Conservation (phyloP, 2,113 vertebrate species). For the Apodemus speciosus region DNA sequence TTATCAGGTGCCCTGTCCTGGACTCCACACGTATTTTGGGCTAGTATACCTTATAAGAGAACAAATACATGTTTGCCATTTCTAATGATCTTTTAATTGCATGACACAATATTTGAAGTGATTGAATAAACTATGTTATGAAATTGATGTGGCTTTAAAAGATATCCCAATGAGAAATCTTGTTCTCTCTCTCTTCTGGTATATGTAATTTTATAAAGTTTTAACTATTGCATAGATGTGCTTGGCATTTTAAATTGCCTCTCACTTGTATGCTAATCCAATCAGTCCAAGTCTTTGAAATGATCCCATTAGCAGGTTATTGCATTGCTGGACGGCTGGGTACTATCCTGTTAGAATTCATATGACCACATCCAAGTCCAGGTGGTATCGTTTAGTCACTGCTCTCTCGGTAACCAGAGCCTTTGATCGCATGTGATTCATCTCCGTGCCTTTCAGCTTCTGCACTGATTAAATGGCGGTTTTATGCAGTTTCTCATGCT, state of each 20-base stretch:
- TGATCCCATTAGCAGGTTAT: conserved; percentile 16
- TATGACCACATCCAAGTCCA: background rate
- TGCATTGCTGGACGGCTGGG: background rate
- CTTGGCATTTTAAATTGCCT: conserved; percentile 45
- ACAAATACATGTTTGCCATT: background rate
- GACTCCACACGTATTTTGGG: background rate
- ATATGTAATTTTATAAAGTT: background rate
- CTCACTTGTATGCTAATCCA: conserved; percentile 5
- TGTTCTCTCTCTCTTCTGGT: background rate
- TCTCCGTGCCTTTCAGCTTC: conserved; percentile 32
- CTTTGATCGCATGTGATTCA: conserved; percentile 25
- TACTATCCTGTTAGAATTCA: background rate
- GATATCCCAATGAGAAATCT: background rate
- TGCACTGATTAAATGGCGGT: background rate
- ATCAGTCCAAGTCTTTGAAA: conserved; percentile 15
- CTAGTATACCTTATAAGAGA: background rate
- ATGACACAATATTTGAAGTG: background rate
- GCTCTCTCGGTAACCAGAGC: background rate
- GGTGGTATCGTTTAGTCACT: background rate
- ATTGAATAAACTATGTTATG: background rate
- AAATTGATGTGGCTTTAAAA: conserved; percentile 1
- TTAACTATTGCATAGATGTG: background rate
- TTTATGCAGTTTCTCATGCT: background rate
- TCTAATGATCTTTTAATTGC: background rate
- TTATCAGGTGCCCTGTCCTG: background rate